These are phyloP conservation scores for Galeopsomyia nigrocyanea DNA, from an alignment of 2,888 invertebrate species.

Conservation along the genomic window DNA sequence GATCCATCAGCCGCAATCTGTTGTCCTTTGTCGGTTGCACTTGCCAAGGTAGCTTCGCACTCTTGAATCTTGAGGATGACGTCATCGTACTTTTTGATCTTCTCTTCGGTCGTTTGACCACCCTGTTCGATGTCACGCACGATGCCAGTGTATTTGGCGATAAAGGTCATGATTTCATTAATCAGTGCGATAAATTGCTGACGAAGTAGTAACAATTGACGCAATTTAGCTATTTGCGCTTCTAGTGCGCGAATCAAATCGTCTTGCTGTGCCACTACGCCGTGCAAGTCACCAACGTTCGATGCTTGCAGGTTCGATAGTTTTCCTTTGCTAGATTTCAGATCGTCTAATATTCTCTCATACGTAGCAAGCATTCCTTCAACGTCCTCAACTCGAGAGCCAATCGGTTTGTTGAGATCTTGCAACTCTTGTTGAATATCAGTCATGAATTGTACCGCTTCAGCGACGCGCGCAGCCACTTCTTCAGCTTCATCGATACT, in stretches of 20 bases:
- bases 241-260: conserved; percentile 88
- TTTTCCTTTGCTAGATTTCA: conserved; percentile 84
- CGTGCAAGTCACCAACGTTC: conserved; percentile 84
- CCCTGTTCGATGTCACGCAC: conserved; percentile 89
- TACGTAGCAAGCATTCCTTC: conserved; percentile 84
- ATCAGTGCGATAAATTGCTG: conserved; percentile 91
- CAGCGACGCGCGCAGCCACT: conserved; percentile 83
- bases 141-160: conserved; percentile 87
- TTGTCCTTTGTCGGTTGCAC: conserved; percentile 92
- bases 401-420: conserved; percentile 87
- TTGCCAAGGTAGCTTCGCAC: conserved; percentile 88
- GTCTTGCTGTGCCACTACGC: conserved; percentile 85
- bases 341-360: conserved; percentile 82
- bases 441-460: conserved; percentile 83
- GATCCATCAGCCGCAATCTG: conserved; percentile 93
- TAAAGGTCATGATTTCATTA: conserved; percentile 89
- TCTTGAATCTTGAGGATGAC: conserved; percentile 90
- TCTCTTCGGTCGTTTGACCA: conserved; percentile 85
- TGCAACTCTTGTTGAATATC: conserved; percentile 87
- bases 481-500: conserved; percentile 86
- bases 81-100: conserved; percentile 89
- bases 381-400: conserved; percentile 90
- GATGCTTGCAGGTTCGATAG: conserved; percentile 83
- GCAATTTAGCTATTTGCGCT: conserved; percentile 85
- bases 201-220: conserved; percentile 82